These are phyloP conservation scores for Mormyrops attenuatus DNA, from an alignment of 2,797 vertebrate genomes.

Conservation along the genomic window DNA sequence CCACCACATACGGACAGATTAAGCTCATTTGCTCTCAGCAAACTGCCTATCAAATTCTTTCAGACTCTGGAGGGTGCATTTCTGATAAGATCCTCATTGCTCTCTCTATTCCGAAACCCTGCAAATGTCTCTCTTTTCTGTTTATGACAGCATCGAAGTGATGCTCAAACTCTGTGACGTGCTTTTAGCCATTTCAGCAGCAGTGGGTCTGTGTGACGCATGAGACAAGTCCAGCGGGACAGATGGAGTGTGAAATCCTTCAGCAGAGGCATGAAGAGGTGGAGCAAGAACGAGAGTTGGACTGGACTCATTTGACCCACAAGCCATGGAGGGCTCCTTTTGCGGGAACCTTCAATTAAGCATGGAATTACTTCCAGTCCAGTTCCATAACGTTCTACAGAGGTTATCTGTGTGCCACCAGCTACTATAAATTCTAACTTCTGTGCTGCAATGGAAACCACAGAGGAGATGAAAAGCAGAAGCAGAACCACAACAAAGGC, in stretches of 20 bases:
- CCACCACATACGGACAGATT: not conserved
- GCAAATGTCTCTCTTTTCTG: not conserved
- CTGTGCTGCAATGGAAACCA: slow-evolving; percentile 3
- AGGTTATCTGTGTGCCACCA: not conserved
- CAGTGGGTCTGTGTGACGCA: not conserved
- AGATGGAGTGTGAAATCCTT: slow-evolving; percentile 20
- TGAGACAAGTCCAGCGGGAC: not conserved
- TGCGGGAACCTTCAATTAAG: slow-evolving; percentile 21
- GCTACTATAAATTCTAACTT: not conserved
- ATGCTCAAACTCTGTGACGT: not conserved
- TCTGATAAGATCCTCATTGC: not conserved
- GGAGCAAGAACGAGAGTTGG: not conserved
- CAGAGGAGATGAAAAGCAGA: slow-evolving; percentile 15
- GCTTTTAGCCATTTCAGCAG: not conserved
- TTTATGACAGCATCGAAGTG: not conserved
- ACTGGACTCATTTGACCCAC: not conserved
- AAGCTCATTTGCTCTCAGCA: not conserved
- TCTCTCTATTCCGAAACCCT: not conserved
- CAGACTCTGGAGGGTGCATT: not conserved
- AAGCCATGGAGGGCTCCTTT: not conserved
- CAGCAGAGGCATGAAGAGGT: not conserved
- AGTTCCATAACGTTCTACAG: not conserved
- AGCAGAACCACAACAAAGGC: not conserved
- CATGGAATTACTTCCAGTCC: slow-evolving; percentile 25
- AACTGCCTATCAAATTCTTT: not conserved